Evolutionary conservation across 2,888 invertebrate species (phyloP), one percentile per base, ranked within the genome.

Genomic region (Amorpha juglandis): DNA sequence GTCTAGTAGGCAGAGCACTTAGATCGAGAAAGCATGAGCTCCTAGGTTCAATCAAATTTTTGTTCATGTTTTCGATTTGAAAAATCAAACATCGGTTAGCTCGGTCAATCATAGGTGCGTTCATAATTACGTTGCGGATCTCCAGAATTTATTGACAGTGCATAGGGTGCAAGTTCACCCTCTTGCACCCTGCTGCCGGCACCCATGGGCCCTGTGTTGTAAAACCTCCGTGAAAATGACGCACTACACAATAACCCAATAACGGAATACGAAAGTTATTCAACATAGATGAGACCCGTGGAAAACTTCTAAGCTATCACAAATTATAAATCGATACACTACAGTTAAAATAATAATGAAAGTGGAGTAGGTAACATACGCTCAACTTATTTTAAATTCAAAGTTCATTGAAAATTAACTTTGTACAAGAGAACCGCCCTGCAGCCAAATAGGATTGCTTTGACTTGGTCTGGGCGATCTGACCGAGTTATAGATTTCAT

Each of bases 341-440:
- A 66, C 64, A 69, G 66, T 69, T 81, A 78, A 78, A 82, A 84
- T 82, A 82, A 78, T 82, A 83, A 83, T 81, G 76, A 80, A 84
- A 84, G 77, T 48, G 19, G 42, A 35, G 14, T 53, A 45, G 12
- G 48, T 38, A 19, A 33, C 78, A 79, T 80, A 80, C 77, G 75
- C 76, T 78, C 80, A 84, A 87, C 86, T 87, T 85, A 88, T 84
- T 87, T 84, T 84, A 81, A 85, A 87, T 89, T 85, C 84, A 80
- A 87, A 87, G 84, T 87, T 86, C 84, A 83, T 84, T 86, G 83
- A 79, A 82, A 84, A 87, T 87, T 84, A 88, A 89, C 81, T 85
- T 86, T 74, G 72, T 78, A 75, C 77, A 78, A 79, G 78, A 76
- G 79, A 81, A 81, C 78, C 76, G 74, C 81, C 82, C 80, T 78